Base-by-base conservation (phyloP, 2,113 vertebrate genomes). In the Trichomycterus rosablanca region DNA sequence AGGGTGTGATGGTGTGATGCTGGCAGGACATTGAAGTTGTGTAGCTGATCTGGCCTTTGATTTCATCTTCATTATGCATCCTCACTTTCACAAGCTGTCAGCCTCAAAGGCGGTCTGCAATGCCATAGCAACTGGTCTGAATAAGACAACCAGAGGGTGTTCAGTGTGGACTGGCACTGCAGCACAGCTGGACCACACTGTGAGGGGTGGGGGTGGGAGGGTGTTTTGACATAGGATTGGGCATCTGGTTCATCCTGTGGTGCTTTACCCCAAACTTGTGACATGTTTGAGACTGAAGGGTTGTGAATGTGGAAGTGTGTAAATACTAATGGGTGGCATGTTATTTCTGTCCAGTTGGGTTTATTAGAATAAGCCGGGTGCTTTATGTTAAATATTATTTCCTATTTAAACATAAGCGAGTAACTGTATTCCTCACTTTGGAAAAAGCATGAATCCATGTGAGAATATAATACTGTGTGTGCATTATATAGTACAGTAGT, bases 101-200 rank as follows among this genome's bases (percentile, higher is more conserved):
- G 78, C 75, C 72, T 80, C 76, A 81, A 78, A 81, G 80, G 81
- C 14, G 10, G 7, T 45, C 76, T 71, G 72, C 71, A 74, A 73
- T 71, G 73, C 64, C 69, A 71, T 32, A 68, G 81, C 70, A 63
- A 32, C 79, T n/a, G 73, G 52, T 22, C 53, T 65, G 63, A 65
- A 57, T 65, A 44, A 65, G 32, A 51, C 34, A 35, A n/a, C n/a
- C n/a, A 49, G 22, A 4, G 35, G 59, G 16, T 44, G 12, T 8
- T 6, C 26, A 37, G 50, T 45, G 56, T 44, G 43, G 28, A 46
- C 51, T 49, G 43, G 32, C 82, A 82, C 80, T 79, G 79, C 80
- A 14, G 70, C 63, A 67, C 70, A 76, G 80, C 76, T 78, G 75
- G 81, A 77, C 80, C 76, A 79, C 75, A 77, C 73, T 72, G 71